These are phyloP conservation scores for Torymus tubicola DNA, from an alignment of 2,888 invertebrate genomes.

Conservation along the genomic window DNA sequence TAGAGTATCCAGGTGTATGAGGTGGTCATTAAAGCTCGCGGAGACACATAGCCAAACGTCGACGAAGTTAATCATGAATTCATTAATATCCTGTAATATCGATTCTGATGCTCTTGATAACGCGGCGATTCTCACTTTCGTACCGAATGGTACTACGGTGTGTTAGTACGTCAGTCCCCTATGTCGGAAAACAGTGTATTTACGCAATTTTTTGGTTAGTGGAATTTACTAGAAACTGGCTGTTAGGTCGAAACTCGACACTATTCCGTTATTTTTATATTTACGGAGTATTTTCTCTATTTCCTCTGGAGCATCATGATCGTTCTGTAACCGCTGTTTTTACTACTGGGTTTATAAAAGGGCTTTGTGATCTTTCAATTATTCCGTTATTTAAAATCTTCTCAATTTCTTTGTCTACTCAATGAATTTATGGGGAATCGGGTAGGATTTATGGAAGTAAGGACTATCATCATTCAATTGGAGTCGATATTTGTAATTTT, in stretches of 20 bases:
- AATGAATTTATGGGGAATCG: too few species aligned
- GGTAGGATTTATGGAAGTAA: too few species aligned
- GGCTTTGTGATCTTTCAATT: too few species aligned
- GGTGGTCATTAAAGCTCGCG: not conserved
- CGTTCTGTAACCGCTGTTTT: not conserved
- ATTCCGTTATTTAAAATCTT: too few species aligned
- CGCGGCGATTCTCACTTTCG: not conserved
- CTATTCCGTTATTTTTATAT: conserved; percentile 12
- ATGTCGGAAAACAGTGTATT: not conserved
- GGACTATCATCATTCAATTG: too few species aligned
- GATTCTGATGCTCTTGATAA: not conserved
- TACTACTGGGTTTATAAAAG: not conserved
- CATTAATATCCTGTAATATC: conserved; percentile 2
- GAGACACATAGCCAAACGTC: conserved; percentile 12
- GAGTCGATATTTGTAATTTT: too few species aligned
- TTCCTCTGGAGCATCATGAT: conserved; percentile 33
- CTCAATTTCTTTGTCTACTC: too few species aligned
- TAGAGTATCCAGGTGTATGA: not conserved
- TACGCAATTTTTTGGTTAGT: conserved; percentile 13
- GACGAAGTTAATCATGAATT: conserved; percentile 12
- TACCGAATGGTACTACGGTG: not conserved
- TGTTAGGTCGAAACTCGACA: conserved; percentile 56
- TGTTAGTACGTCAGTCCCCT: not conserved
- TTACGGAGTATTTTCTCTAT: conserved; percentile 46
- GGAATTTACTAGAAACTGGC: conserved; percentile 62